These are phyloP conservation scores for Metallyticus violacea DNA, from an alignment of 2,888 invertebrate genomes.

Conservation along the genomic window DNA sequence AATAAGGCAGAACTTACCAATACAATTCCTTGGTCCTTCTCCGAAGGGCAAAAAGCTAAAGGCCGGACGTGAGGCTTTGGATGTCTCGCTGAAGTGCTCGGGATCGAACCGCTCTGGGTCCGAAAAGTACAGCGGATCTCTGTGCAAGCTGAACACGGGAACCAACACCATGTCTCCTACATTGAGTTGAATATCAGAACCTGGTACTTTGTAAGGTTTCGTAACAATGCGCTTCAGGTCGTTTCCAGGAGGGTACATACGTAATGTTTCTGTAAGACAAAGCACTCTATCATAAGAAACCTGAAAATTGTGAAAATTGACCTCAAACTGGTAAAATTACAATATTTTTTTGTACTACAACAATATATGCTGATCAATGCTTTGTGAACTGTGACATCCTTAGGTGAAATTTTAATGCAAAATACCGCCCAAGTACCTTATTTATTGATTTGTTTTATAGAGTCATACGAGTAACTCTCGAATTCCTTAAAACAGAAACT, in stretches of 20 bases:
- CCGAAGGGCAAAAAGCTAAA: neutral
- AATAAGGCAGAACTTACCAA: neutral
- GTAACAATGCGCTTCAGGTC: neutral
- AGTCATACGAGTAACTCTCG: too few species aligned
- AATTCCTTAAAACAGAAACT: too few species aligned
- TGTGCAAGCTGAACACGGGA: neutral
- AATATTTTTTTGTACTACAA: too few species aligned
- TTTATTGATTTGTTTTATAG: too few species aligned
- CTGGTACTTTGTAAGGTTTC: neutral
- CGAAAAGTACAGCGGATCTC: neutral
- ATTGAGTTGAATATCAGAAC: neutral
- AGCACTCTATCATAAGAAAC: too few species aligned
- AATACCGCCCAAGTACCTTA: too few species aligned
- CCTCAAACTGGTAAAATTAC: too few species aligned
- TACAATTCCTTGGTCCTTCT: neutral
- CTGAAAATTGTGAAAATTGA: too few species aligned
- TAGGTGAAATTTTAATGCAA: too few species aligned
- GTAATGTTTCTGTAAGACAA: neutral
- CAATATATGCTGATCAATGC: too few species aligned
- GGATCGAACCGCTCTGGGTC: neutral
- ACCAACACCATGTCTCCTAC: neutral
- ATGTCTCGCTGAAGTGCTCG: neutral
- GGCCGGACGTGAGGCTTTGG: neutral
- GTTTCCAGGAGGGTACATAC: neutral
- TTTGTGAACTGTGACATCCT: too few species aligned